phyloP scores from a whole-genome alignment of 2,797 vertebrate genomes.

The Sebastes jordani region DNA sequence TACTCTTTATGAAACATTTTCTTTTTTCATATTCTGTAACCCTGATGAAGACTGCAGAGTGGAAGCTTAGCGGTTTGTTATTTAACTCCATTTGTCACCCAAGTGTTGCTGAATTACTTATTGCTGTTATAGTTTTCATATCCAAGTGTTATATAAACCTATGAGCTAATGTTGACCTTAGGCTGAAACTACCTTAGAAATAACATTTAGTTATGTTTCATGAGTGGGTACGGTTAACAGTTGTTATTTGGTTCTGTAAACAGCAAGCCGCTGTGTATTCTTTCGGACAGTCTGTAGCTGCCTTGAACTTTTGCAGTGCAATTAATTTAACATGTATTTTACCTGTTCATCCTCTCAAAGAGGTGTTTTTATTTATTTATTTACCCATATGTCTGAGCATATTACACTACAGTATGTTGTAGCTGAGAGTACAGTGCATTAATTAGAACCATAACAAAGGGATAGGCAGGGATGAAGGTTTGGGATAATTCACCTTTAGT shows the following conservation, averaged over 20 bases:
- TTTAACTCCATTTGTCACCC: conserved; percentile 38
- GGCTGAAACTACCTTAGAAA: conserved; percentile 44
- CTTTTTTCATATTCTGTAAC: conserved; percentile 5
- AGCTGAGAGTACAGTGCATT: not conserved
- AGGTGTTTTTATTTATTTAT: not conserved
- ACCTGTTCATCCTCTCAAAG: not conserved
- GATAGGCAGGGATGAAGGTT: not conserved
- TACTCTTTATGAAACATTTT: conserved; percentile 44
- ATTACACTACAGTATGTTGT: not conserved
- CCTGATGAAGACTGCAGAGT: conserved; percentile 17
- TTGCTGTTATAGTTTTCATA: conserved; percentile 15
- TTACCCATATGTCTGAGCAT: not conserved
- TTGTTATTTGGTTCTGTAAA: conserved; percentile 27
- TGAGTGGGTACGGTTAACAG: conserved; percentile 21
- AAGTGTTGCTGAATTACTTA: conserved; percentile 36
- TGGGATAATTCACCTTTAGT: not conserved
- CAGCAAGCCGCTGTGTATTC: not conserved
- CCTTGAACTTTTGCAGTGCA: conserved; percentile 3
- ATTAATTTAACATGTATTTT: not conserved
- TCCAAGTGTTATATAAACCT: conserved; percentile 41
- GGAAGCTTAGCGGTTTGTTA: conserved; percentile 22
- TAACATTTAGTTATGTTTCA: conserved; percentile 37
- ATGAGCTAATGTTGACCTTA: conserved; percentile 48
- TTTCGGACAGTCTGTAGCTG: not conserved
- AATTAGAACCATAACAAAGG: not conserved